Conservation (phyloP, 2,113 vertebrate species). For the Athene cunicularia region DNA sequence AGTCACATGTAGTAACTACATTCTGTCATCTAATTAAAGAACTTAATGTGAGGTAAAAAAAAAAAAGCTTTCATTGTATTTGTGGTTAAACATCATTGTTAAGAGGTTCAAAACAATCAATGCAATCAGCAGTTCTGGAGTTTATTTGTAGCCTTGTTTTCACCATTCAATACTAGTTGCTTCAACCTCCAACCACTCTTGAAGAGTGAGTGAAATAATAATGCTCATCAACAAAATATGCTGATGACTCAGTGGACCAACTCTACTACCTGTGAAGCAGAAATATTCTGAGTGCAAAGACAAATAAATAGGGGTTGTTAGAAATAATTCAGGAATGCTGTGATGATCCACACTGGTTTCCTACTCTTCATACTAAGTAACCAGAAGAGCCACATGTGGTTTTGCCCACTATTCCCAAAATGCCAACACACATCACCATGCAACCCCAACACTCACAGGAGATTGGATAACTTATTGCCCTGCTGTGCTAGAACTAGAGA, state of each 20-base stretch:
- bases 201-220: neutral
- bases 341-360: neutral
- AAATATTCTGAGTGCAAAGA: neutral
- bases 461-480: too few species aligned
- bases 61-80: neutral
- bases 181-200: neutral
- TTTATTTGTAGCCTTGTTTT: neutral
- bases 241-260: neutral
- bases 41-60: neutral
- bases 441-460: neutral
- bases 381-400: neutral
- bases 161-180: neutral
- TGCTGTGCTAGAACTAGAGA: neutral
- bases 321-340: neutral
- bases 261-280: neutral
- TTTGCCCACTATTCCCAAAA: neutral
- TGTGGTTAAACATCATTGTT: constrained; percentile 1
- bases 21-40: constrained; percentile 19
- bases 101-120: constrained; percentile 39
- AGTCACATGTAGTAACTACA: neutral
- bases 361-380: neutral
- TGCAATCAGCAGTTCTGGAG: neutral
- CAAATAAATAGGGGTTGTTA: rapidly evolving
- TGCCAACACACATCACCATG: rapidly evolving
- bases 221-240: neutral